Evolutionary conservation across 1,140 invertebrate species (phyloP), one percentile per base, ranked within the genome.

Genomic region (Laupala kohalensis): DNA sequence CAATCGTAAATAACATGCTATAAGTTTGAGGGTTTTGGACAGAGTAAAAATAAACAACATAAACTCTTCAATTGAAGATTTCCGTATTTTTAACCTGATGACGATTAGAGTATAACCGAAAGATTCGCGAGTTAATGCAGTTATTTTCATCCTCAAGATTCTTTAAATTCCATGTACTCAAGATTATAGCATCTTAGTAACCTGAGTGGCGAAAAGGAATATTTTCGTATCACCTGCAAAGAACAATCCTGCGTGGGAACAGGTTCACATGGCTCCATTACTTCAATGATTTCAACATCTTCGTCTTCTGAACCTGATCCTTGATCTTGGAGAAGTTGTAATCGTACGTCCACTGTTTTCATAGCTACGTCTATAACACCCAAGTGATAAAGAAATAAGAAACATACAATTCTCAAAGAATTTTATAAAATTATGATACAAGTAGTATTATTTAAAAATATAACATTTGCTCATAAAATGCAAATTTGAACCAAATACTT

Each of bases 201-300:
- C n/a, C n/a, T n/a, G n/a, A n/a, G n/a, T n/a, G n/a, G n/a, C n/a
- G n/a, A n/a, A n/a, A n/a, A n/a, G n/a, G n/a, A n/a, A n/a, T n/a
- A n/a, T n/a, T n/a, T n/a, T n/a, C n/a, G n/a, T n/a, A n/a, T 53
- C 74, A 82, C 81, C 83, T 95, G 92, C 26, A 94, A 81, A 75
- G 91, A 92, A 72, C 86, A 89, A 77, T 94, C 92, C 79, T 90
- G 89, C 83, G 88, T 93, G 19, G 91, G 90, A 15, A 92, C 91
- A 4, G 89, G 89, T 79, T 92, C 90, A 72, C 88, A 81, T 1
- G 87, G 86, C 80, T 93, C 91, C 77, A 91, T 89, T 0, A 93
- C 87, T 79, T 93, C 91, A 70, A 92, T 90, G 73, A 92, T 91
- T 83, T 93, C 91, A 74, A 92, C 80, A 75, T 92, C 89, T 75